Conservation (phyloP, 1,140 invertebrate genomes). For the Daktulosphaira vitifoliae region DNA sequence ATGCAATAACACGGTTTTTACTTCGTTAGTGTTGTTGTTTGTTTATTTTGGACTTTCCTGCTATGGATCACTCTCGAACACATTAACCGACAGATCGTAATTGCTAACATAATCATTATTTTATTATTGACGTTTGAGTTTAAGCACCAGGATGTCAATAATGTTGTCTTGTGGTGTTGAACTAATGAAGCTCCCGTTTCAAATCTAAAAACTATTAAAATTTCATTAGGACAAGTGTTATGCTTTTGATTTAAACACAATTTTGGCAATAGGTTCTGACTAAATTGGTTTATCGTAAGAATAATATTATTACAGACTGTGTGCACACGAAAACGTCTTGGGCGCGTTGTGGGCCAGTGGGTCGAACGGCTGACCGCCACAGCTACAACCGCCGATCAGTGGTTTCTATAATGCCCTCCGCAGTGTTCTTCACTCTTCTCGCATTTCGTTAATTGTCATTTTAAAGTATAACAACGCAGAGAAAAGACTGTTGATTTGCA, state of each 20-base stretch:
- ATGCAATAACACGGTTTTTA: no score
- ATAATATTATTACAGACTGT: background rate
- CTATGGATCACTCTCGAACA: no score
- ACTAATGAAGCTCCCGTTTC: background rate
- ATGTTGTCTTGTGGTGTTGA: background rate
- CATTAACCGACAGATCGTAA: no score
- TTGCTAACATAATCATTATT: no score
- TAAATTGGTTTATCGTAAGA: background rate
- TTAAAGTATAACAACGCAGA: no score
- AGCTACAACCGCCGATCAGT: background rate
- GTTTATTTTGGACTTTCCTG: no score
- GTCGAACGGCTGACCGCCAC: constrained; percentile 21
- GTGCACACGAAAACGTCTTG: background rate
- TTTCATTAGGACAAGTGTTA: background rate
- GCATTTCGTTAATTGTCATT: no score
- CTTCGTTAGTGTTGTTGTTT: no score
- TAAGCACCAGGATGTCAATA: background rate
- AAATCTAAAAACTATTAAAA: constrained; percentile 16
- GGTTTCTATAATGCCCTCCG: constrained; percentile 16
- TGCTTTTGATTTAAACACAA: background rate
- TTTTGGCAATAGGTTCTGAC: background rate
- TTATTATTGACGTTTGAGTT: no score
- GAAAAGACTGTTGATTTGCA: no score
- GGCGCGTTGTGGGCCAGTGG: constrained; percentile 28
- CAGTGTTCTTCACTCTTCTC: no score